Base-by-base conservation (phyloP, 37 sponge, comb jelly and placozoan species). In the Cliona cf. orientalis region DNA sequence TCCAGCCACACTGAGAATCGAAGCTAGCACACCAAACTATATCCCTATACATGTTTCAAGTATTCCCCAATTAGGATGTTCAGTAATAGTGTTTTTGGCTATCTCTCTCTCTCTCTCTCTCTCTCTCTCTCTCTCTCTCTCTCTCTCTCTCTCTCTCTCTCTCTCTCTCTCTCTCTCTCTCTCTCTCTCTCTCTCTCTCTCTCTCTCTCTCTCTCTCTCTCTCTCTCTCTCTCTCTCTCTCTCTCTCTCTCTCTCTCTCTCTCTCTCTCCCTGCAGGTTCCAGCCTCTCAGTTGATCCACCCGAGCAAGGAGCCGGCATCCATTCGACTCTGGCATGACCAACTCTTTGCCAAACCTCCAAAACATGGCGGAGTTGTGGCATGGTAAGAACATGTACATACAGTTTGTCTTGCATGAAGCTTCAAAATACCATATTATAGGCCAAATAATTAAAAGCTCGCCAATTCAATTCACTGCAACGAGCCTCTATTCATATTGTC, bases 281-380 rank as follows among this genome's bases (percentile, higher is more conserved):
- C 90, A 2, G 69, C 75, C 32, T 55, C 90, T 21, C 90, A 90
- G 81, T 58, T 90, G 49, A 69, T 90, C 23, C 62, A 84, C 38
- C 76, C 85, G n/a, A 42, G 55, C 42, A 75, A 66, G 33, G 46
- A 80, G 21, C 73, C 60, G 26, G 12, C n/a, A 0, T 12, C 69
- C 34, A 71, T 90, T 45, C 74, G 90, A 38, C 61, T 90, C n/a
- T 90, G 90, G 90, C 90, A 90, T 60, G 90, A 90, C 58, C 90
- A 90, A 76, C 62, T 90, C 46, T 90, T 90, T 63, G 79, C 85
- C 62, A 90, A 90, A 49, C 90, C 90, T 22, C 80, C 90, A 35
- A 25, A 76, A 2, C 81, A 84, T 74, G 90, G 90, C 28, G 90
- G 90, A 28, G 90, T 84, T 9, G 90, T 90, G 23, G 90, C 90